Conservation (phyloP, 1,140 invertebrate genomes). For the Leptopilina boulardi region DNA sequence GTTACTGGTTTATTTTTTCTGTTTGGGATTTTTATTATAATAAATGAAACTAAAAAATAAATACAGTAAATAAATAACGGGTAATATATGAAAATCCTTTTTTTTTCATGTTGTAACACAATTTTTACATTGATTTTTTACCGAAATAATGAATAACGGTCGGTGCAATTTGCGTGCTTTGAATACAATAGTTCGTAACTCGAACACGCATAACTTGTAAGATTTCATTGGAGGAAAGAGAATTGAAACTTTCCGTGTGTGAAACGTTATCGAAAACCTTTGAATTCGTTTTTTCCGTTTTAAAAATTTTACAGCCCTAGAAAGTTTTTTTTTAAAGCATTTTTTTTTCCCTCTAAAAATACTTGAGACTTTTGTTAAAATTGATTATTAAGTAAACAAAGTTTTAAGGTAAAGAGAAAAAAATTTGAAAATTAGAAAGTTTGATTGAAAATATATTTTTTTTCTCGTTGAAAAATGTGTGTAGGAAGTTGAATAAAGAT, state of each 20-base stretch:
- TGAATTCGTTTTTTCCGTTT: background rate
- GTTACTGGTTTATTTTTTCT: background rate
- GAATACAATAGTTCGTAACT: background rate
- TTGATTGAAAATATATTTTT: too few relatives aligned
- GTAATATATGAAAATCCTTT: background rate
- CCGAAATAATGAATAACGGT: background rate
- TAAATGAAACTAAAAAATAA: background rate
- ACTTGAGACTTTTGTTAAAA: too few relatives aligned
- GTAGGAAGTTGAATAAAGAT: too few relatives aligned
- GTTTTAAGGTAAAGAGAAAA: too few relatives aligned
- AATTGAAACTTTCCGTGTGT: background rate
- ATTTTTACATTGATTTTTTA: background rate
- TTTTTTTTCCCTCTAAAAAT: background rate
- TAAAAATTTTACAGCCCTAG: background rate
- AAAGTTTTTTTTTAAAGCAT: background rate
- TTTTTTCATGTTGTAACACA: background rate
- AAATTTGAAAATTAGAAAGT: too few relatives aligned
- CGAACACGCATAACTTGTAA: background rate
- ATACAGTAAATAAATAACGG: too few relatives aligned
- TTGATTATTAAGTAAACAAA: too few relatives aligned
- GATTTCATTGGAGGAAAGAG: background rate
- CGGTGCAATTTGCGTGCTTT: constrained; percentile 8
- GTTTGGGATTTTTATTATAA: background rate
- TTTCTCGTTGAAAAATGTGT: too few relatives aligned
- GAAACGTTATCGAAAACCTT: background rate